phyloP scores from a whole-genome alignment of 2,888 invertebrate species.

The Drosophila nigritarsus region DNA sequence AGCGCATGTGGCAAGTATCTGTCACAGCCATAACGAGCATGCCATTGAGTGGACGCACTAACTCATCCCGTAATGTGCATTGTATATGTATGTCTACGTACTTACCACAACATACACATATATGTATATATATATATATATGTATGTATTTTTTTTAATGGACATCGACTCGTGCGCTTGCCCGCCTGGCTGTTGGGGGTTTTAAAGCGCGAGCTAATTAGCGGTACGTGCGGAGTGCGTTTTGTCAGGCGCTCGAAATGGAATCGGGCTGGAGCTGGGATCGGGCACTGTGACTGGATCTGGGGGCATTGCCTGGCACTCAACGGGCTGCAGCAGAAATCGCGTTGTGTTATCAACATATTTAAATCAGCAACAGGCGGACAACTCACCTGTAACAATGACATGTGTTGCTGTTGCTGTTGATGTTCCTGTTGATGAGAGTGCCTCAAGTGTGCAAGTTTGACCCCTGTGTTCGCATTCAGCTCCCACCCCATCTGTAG shows the following conservation, averaged over 20 bases:
- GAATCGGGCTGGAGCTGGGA: slow-evolving; percentile 11
- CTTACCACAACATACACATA: not conserved
- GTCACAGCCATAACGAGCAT: slow-evolving; percentile 21
- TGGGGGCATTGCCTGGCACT: slow-evolving; percentile 49
- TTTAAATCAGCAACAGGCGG: slow-evolving; percentile 65
- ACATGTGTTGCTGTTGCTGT: slow-evolving; percentile 69
- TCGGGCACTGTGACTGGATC: slow-evolving; percentile 1
- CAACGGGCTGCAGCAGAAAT: slow-evolving; percentile 54
- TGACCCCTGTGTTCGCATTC: slow-evolving; percentile 56
- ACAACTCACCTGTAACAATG: slow-evolving; percentile 74
- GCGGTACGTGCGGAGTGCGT: slow-evolving; percentile 78
- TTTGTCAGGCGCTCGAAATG: slow-evolving; percentile 59
- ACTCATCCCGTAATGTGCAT: slow-evolving; percentile 45
- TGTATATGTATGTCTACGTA: not conserved
- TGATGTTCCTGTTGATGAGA: slow-evolving; percentile 39
- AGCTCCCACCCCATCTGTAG: not conserved
- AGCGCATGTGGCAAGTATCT: slow-evolving; percentile 16
- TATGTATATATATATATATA: not conserved
- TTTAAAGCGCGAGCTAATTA: slow-evolving; percentile 73
- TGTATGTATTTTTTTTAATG: slow-evolving; percentile 8
- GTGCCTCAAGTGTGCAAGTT: slow-evolving; percentile 38
- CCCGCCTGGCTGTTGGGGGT: slow-evolving; percentile 35
- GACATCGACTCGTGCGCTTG: slow-evolving; percentile 38
- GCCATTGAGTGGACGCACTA: slow-evolving; percentile 27
- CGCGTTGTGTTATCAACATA: slow-evolving; percentile 67